These are phyloP conservation scores for Pitangus sulphuratus DNA, from an alignment of 2,797 vertebrate species.

Conservation along the genomic window DNA sequence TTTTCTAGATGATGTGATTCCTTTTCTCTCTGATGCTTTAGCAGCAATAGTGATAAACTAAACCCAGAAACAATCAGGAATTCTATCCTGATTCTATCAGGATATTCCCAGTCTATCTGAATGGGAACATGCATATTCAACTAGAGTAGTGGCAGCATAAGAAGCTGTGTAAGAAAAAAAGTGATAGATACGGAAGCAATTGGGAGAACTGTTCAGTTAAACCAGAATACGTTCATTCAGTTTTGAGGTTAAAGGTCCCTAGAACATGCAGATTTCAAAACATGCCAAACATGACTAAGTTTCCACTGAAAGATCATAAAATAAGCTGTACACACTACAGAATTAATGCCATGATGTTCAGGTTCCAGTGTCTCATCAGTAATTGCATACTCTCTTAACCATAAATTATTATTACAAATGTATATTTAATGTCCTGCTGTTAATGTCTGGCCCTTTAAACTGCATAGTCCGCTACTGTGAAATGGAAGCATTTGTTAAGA, in stretches of 20 bases:
- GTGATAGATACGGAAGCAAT: background rate
- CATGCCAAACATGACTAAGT: accelerated
- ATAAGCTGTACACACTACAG: background rate
- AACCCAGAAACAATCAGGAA: background rate
- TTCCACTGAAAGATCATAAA: background rate
- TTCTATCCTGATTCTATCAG: no score
- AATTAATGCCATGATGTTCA: background rate
- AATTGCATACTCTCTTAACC: background rate
- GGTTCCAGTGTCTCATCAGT: background rate
- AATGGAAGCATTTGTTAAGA: constrained; percentile 44
- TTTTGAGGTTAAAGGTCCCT: background rate
- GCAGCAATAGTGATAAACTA: background rate
- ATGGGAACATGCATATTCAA: background rate
- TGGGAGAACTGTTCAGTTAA: constrained; percentile 16
- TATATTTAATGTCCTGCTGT: background rate
- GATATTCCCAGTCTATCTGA: background rate
- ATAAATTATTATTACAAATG: background rate
- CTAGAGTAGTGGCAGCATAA: background rate
- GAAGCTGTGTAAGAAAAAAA: background rate
- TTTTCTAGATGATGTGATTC: background rate
- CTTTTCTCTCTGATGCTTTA: background rate
- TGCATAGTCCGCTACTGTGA: background rate
- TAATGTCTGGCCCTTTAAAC: constrained; percentile 40
- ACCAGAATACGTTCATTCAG: background rate
- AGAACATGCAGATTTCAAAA: background rate